phyloP scores from a whole-genome alignment of 92 coral and sea anemone species.

The Metridium senile region DNA sequence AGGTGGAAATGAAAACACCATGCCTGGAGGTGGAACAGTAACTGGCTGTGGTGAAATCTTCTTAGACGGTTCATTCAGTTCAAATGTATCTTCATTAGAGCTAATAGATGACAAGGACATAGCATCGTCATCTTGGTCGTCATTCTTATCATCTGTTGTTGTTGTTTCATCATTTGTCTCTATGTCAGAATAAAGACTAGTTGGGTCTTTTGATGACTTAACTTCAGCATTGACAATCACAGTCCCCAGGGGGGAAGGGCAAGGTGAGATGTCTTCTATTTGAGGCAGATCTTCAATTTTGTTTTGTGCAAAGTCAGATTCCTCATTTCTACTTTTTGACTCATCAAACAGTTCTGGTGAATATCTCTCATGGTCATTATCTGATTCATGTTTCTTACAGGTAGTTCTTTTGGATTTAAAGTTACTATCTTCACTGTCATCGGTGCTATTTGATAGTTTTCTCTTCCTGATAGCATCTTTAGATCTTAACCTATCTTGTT shows the following conservation, averaged over 20 bases:
- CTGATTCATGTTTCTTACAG: constrained; percentile 39
- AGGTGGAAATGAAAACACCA: constrained; percentile 66
- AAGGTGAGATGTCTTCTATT: constrained; percentile 95
- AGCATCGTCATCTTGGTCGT: constrained; percentile 90
- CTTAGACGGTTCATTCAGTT: constrained; percentile 86
- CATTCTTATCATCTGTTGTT: constrained; percentile 23
- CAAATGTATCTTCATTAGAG: constrained; percentile 95
- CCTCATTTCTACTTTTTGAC: constrained; percentile 29
- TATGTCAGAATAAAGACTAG: constrained; percentile 72
- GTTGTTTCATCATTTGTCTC: constrained; percentile 59
- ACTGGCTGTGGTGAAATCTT: constrained; percentile 64
- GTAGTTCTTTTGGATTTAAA: constrained; percentile 65
- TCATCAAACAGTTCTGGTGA: constrained; percentile 9
- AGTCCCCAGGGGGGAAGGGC: constrained; percentile 71
- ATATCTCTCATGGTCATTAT: constrained; percentile 26
- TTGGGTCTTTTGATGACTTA: constrained; percentile 23
- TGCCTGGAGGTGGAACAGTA: constrained; percentile 80
- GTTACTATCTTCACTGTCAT: constrained; percentile 53
- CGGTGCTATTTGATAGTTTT: constrained; percentile 64
- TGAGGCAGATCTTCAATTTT: constrained; percentile 54
- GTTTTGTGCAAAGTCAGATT: not conserved
- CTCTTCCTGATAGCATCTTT: constrained; percentile 66
- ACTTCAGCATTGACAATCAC: constrained; percentile 30
- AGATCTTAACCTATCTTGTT: constrained; percentile 51
- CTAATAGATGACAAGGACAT: constrained; percentile 98